A percentile compares a stretch with the other conserved stretches of the same genome.
These are phyloP conservation scores for Dunckerocampus dactyliophorus DNA, from an alignment of 2,113 vertebrate genomes.

Conservation along the genomic window DNA sequence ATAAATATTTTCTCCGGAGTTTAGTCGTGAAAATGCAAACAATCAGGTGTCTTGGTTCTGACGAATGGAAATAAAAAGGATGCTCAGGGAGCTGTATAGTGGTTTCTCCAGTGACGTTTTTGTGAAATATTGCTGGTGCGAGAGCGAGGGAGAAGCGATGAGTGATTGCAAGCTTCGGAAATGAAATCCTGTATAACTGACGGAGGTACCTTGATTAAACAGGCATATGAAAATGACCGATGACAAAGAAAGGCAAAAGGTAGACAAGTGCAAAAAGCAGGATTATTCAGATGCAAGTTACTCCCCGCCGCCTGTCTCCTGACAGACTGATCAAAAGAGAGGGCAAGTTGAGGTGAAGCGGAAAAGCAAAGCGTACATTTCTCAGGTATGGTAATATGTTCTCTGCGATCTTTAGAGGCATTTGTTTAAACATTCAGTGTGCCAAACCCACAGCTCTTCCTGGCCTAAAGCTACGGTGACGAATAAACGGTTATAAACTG, in stretches of 20 bases:
- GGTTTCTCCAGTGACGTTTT: constrained; percentile 31
- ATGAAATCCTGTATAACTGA: constrained; percentile 59
- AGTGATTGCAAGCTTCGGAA: constrained; percentile 51
- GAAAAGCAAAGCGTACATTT: constrained; percentile 24
- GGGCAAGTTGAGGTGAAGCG: constrained; percentile 24
- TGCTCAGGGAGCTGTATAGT: constrained; percentile 34
- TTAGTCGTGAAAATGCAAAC: constrained; percentile 45
- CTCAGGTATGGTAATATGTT: constrained; percentile 24
- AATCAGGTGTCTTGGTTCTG: constrained; percentile 51
- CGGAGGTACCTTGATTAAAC: constrained; percentile 63
- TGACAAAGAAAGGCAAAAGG: constrained; percentile 54
- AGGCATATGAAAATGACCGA: constrained; percentile 52
- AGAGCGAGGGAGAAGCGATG: constrained; percentile 18
- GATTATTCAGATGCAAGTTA: constrained; percentile 20
- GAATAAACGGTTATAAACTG: constrained; percentile 38
- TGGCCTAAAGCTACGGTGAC: constrained; percentile 21
- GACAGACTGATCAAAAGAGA: constrained; percentile 42
- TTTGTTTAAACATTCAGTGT: constrained; percentile 38
- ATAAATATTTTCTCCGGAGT: constrained; percentile 54
- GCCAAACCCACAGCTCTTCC: constrained; percentile 16
- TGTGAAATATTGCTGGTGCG: constrained; percentile 25
- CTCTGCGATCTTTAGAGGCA: constrained; percentile 28
- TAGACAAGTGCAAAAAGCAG: constrained; percentile 55
- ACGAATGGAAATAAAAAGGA: constrained; percentile 59
- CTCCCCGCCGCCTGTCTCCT: not conserved